Evolutionary conservation across 2,888 invertebrate genomes (phyloP).

Genomic region (Cabera pusaria): DNA sequence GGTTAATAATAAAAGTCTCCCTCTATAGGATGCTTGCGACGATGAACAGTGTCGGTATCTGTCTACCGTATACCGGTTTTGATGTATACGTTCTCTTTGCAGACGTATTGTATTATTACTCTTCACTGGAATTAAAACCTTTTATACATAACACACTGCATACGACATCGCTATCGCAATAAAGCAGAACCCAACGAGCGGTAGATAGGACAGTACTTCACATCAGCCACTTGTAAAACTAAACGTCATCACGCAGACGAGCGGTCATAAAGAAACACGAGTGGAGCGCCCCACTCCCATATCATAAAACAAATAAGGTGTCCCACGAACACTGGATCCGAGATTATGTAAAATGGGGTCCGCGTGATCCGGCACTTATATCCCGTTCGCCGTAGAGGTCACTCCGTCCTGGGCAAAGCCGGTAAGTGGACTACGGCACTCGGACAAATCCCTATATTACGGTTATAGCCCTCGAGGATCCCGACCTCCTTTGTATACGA

Average conservation of each 20-base stretch:
- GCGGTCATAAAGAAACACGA: constrained; percentile 26
- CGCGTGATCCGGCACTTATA: constrained; percentile 60
- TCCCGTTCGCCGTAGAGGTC: constrained; percentile 49
- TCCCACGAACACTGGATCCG: constrained; percentile 35
- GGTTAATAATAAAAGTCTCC: no score
- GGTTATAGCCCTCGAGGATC: constrained; percentile 60
- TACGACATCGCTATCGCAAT: no score
- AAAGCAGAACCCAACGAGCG: no score
- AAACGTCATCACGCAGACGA: constrained; percentile 13
- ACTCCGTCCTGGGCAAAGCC: constrained; percentile 55
- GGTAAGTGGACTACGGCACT: constrained; percentile 64
- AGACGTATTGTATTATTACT: no score
- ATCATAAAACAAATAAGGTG: constrained; percentile 35
- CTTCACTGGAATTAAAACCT: no score
- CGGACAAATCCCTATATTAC: constrained; percentile 66
- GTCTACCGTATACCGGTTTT: no score
- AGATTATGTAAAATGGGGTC: constrained; percentile 66
- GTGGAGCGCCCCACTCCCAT: constrained; percentile 27
- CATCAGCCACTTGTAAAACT: constrained; percentile 14
- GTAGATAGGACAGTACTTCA: no score
- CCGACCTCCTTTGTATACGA: constrained; percentile 54
- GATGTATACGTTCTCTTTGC: no score
- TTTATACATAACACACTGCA: no score
- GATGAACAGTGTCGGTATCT: no score
- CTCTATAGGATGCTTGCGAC: no score